Evolutionary conservation across 2,113 vertebrate species (phyloP).

Genomic region (Microtus oregoni): DNA sequence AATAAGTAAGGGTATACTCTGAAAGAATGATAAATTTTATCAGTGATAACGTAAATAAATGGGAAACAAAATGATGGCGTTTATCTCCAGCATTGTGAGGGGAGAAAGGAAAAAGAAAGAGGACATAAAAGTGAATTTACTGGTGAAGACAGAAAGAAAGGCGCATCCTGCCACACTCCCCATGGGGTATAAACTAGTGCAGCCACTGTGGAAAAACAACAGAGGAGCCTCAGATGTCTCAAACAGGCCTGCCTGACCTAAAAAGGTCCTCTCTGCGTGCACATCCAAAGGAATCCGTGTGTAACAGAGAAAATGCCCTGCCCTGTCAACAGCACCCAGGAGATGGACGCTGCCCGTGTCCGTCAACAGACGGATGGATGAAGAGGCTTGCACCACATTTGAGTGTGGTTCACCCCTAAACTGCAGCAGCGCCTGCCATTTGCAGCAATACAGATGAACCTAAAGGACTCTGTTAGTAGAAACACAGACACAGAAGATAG

Average conservation of each 20-base stretch:
- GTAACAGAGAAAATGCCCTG: not conserved
- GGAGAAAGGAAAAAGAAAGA: not conserved
- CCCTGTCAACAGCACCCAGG: too few relatives aligned
- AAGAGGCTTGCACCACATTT: not conserved
- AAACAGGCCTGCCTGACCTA: not conserved
- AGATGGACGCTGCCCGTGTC: too few relatives aligned
- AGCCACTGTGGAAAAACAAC: not conserved
- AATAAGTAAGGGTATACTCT: constrained; percentile 28
- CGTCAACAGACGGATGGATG: not conserved
- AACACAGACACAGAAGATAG: not conserved
- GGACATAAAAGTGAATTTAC: not conserved
- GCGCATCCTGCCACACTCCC: not conserved
- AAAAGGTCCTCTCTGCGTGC: too few relatives aligned
- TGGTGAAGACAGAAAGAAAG: not conserved
- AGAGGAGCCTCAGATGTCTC: not conserved
- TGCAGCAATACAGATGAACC: not conserved
- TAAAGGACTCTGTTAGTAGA: not conserved
- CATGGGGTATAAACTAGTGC: not conserved
- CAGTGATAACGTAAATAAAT: constrained; percentile 1
- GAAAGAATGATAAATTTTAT: not conserved
- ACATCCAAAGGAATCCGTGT: not conserved
- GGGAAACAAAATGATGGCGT: not conserved
- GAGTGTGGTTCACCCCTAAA: too few relatives aligned
- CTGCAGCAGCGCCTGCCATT: not conserved
- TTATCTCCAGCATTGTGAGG: not conserved